phyloP scores from a whole-genome alignment of 2,797 vertebrate species.

The Cetoscarus ocellatus region DNA sequence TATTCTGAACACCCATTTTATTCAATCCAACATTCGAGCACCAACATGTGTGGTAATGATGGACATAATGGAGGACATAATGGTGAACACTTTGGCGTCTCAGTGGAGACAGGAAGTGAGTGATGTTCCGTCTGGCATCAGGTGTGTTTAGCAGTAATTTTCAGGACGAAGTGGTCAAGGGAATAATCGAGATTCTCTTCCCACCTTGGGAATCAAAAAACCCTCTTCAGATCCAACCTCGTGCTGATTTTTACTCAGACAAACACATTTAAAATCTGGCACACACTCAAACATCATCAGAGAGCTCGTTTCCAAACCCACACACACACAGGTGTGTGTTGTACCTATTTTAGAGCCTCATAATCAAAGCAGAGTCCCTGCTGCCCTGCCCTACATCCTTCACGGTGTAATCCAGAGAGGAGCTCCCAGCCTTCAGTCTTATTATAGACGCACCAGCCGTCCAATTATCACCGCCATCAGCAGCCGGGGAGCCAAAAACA shows the following conservation, averaged over 20 bases:
- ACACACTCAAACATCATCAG: conserved; percentile 25
- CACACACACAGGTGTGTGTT: conserved; percentile 21
- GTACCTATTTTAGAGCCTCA: conserved; percentile 81
- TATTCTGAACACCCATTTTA: neutral
- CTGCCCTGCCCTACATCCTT: conserved; percentile 82
- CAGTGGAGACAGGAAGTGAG: conserved; percentile 17
- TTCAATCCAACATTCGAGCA: conserved; percentile 20
- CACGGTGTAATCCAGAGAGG: conserved; percentile 81
- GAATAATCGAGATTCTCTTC: conserved; percentile 57
- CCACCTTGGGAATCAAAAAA: conserved; percentile 52
- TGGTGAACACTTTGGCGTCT: neutral
- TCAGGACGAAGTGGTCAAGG: conserved; percentile 47
- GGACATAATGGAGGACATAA: conserved; percentile 26
- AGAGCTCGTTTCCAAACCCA: conserved; percentile 23
- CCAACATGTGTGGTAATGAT: conserved; percentile 34
- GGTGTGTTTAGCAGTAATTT: conserved; percentile 62
- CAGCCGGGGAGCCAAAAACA: conserved; percentile 39
- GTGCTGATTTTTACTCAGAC: conserved; percentile 20
- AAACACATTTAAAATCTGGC: conserved; percentile 26
- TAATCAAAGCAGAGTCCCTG: conserved; percentile 85
- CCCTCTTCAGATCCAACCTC: conserved; percentile 59
- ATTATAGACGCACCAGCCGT: conserved; percentile 79
- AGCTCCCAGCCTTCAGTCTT: conserved; percentile 78
- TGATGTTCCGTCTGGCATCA: conserved; percentile 40
- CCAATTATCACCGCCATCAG: conserved; percentile 83